Evolutionary conservation across 1,140 invertebrate genomes (phyloP).

Genomic region (Pseudomyrmex concolor): DNA sequence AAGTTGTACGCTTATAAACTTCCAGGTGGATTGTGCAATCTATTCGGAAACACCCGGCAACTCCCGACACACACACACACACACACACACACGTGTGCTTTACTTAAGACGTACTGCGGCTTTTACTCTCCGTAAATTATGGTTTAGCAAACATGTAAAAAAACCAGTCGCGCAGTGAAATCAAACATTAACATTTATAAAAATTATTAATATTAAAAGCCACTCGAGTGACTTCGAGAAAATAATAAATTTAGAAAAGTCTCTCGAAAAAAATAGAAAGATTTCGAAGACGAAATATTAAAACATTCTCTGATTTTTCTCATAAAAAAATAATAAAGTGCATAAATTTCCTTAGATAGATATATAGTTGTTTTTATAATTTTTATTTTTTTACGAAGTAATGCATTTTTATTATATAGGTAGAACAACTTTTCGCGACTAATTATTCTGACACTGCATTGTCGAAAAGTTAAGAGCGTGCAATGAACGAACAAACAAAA

Average conservation of each 20-base stretch:
- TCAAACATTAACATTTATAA: conserved; percentile 47
- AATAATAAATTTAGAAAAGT: no score
- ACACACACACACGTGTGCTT: background rate
- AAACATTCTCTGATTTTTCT: no score
- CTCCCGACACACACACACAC: background rate
- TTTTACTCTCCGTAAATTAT: conserved; percentile 15
- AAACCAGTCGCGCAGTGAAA: background rate
- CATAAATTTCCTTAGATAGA: no score
- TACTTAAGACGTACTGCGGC: conserved; percentile 11
- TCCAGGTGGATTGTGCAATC: conserved; percentile 1
- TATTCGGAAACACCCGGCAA: conserved; percentile 19
- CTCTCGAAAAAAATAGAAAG: no score
- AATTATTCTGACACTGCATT: conserved; percentile 6
- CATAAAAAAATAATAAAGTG: no score
- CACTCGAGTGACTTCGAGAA: no score
- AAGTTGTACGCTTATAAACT: conserved; percentile 18
- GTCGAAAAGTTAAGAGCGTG: conserved; percentile 8
- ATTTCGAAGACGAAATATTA: no score
- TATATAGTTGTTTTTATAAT: no score
- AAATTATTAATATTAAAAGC: no score
- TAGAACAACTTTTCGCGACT: background rate
- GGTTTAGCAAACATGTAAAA: conserved; percentile 55
- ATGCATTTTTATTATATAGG: no score
- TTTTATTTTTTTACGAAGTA: no score
- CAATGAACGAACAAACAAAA: background rate